Percentiles rank a stretch among this genome's conserved stretches.
These are phyloP conservation scores for Unio delphinus DNA, from an alignment of 2,888 invertebrate genomes.

Conservation along the genomic window DNA sequence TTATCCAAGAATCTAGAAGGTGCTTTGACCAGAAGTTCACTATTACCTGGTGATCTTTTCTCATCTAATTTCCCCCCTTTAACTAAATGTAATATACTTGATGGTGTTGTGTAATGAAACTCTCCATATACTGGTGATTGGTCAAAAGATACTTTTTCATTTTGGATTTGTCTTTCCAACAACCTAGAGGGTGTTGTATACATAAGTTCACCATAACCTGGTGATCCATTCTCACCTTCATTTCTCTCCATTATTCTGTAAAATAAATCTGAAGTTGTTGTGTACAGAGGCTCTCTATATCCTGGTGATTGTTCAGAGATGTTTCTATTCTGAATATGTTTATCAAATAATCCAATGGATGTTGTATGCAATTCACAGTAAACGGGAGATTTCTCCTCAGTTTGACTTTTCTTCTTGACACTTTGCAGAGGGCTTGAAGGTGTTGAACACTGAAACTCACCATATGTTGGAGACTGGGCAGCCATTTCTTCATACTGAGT, in stretches of 20 bases:
- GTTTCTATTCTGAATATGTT: not conserved
- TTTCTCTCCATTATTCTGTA: too few relatives aligned
- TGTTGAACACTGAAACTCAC: slow-evolving; percentile 5
- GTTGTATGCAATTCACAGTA: slow-evolving; percentile 1
- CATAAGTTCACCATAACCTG: slow-evolving; percentile 4
- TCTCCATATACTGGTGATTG: not conserved
- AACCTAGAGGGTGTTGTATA: slow-evolving; percentile 23
- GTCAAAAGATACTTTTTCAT: slow-evolving; percentile 2
- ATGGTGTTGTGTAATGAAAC: slow-evolving; percentile 9
- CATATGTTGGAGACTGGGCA: not conserved
- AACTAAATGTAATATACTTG: too few relatives aligned
- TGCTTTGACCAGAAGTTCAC: too few relatives aligned
- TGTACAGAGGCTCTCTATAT: slow-evolving; percentile 1
- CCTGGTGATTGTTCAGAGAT: too few relatives aligned
- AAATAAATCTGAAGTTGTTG: slow-evolving; percentile 2
- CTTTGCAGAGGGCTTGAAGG: slow-evolving; percentile 8
- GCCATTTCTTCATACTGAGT: not conserved
- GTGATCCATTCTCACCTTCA: not conserved
- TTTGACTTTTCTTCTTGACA: not conserved
- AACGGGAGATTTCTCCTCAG: too few relatives aligned
- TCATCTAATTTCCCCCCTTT: not conserved
- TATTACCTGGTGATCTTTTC: too few relatives aligned
- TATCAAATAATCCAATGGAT: slow-evolving; percentile 11
- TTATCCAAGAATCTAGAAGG: too few relatives aligned
- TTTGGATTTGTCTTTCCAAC: slow-evolving; percentile 11